These are phyloP conservation scores for Drosophila teissieri DNA, from an alignment of 1,140 invertebrate species.

Conservation along the genomic window DNA sequence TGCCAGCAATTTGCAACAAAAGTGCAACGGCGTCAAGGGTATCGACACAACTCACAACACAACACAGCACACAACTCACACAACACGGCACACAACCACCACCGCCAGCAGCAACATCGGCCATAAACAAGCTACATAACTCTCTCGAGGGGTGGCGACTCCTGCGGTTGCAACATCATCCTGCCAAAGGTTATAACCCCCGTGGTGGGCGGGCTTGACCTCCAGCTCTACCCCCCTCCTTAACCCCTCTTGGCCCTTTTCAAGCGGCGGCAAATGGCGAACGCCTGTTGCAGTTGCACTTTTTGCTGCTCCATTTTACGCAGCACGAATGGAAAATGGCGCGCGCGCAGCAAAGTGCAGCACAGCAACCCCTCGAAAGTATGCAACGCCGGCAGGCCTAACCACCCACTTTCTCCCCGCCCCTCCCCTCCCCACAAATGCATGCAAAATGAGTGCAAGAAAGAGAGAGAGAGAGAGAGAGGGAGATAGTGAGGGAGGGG, in stretches of 20 bases:
- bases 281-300: constrained; percentile 44
- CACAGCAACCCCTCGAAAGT: constrained; percentile 44
- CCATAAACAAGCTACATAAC: not conserved
- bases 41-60: not conserved
- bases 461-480: not conserved
- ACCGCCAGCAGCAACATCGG: not conserved
- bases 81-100: constrained; percentile 1
- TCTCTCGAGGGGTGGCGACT: constrained; percentile 21
- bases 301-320: not conserved
- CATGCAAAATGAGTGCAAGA: not conserved
- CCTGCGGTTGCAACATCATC: constrained; percentile 39
- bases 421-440: not conserved
- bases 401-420: constrained; percentile 1
- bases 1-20: constrained; percentile 56
- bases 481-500: not conserved
- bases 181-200: constrained; percentile 40
- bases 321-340: constrained; percentile 32
- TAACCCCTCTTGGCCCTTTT: too few species aligned
- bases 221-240: not conserved
- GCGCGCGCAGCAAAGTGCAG: constrained; percentile 52
- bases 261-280: constrained; percentile 14
- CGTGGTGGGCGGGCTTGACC: constrained; percentile 23
- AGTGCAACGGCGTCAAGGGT: constrained; percentile 56
- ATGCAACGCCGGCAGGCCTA: constrained; percentile 20
- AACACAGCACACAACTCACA: not conserved